These are phyloP conservation scores for Lamprotornis superbus DNA, from an alignment of 2,113 vertebrate species.

Conservation along the genomic window DNA sequence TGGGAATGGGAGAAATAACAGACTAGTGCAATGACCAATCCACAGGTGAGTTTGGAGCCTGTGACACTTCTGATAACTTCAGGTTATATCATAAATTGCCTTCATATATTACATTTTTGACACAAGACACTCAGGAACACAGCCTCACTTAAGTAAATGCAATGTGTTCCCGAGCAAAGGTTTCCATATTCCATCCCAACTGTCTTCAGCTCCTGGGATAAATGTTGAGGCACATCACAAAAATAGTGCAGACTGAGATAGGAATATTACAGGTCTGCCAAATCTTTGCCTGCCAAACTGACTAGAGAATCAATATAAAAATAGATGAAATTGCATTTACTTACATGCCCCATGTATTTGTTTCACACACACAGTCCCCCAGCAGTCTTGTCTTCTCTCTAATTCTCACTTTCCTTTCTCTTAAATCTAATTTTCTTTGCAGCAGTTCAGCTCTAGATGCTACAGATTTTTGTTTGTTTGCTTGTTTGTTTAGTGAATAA, in stretches of 20 bases:
- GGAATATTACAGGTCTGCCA: background rate
- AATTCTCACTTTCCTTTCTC: background rate
- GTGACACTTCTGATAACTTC: background rate
- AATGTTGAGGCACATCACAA: background rate
- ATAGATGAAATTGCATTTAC: background rate
- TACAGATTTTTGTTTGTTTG: slow-evolving; percentile 3
- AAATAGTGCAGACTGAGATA: background rate
- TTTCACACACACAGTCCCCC: background rate
- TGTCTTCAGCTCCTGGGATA: background rate
- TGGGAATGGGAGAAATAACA: background rate
- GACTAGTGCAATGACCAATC: background rate
- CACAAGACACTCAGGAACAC: background rate
- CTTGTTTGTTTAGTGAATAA: slow-evolving; percentile 52
- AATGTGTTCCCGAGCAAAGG: background rate
- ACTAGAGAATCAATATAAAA: background rate
- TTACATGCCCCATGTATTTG: background rate
- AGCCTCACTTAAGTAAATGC: background rate
- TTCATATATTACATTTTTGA: background rate
- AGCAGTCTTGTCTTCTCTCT: background rate
- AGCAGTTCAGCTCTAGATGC: background rate
- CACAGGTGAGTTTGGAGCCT: background rate
- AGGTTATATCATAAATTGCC: background rate
- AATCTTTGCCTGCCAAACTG: background rate
- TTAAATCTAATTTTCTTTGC: background rate
- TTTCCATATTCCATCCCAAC: background rate